These are phyloP conservation scores for Troglohyphantes excavatus DNA, from an alignment of 2,888 invertebrate species.

Conservation along the genomic window DNA sequence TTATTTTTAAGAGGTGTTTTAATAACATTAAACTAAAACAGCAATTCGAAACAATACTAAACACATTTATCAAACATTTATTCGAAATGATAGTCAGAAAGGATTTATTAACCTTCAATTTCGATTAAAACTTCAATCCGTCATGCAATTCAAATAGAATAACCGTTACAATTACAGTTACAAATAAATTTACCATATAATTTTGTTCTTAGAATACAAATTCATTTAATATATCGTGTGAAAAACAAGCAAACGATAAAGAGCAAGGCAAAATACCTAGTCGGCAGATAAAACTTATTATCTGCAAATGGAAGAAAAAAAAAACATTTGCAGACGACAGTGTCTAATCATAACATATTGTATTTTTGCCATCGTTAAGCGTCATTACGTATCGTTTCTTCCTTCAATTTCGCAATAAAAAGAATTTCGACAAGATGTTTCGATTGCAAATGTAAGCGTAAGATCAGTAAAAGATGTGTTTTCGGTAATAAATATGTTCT, in stretches of 20 bases:
- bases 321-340: constrained; percentile 41
- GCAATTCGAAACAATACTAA: too few species aligned
- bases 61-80: too few species aligned
- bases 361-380: constrained; percentile 53
- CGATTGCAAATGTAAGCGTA: constrained; percentile 53
- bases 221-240: constrained; percentile 31
- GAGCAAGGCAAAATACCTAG: constrained; percentile 17
- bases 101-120: too few species aligned
- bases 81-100: too few species aligned
- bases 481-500: constrained; percentile 55
- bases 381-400: constrained; percentile 44
- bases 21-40: too few species aligned
- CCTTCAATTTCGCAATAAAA: constrained; percentile 44
- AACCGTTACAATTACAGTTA: too few species aligned
- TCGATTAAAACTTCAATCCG: neutral
- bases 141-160: too few species aligned
- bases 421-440: constrained; percentile 53
- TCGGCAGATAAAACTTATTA: constrained; percentile 21
- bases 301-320: constrained; percentile 22
- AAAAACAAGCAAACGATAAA: constrained; percentile 9
- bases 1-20: too few species aligned
- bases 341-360: constrained; percentile 54
- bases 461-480: constrained; percentile 42
- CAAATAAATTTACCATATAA: too few species aligned
- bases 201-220: constrained; percentile 15